Base-by-base conservation (phyloP, 2,888 invertebrate species). In the Dugesia japonica region DNA sequence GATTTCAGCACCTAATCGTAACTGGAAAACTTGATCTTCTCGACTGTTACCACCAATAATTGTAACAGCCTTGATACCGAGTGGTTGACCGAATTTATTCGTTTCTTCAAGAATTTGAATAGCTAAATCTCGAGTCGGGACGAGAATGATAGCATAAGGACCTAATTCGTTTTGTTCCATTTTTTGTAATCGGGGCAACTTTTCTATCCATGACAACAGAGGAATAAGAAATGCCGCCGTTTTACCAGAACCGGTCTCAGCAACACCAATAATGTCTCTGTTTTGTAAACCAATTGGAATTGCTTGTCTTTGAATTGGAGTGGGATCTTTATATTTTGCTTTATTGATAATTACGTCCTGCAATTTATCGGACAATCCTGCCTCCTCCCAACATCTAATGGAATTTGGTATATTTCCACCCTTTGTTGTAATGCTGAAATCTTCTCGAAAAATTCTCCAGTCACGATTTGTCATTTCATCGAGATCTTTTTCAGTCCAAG, bases 31-130 rank as follows among this genome's bases (percentile, higher is more conserved):
- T 87, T 99, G 98, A 76, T 98, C 98, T 85, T 99, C 98, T 81
- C 97, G 88, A 0, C 94, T 95, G 17, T 97, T 87, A 81, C 85
- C 85, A 79, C 85, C 85, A 80, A 85, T 85, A 17, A 85, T 81
- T 1, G 85, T 82, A 1, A 85, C 85, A 9, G 83, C 83, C 20
- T 82, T 80, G 26, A 85, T 82, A 28, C 83, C 82, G 73, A 82
- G 80, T 17, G 80, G 79, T 80, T 90, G 89, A 26, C 97, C 98
- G 86, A 99, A 98, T 85, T 95, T 98, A 79, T 90, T 91, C 0
- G 95, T 93, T 85, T 99, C 98, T 85, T 97, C 97, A 86, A 99
- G 97, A 81, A 99, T 99, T 86, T 98, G 97, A 83, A 97, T 95
- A 0, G 97, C 97, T 86, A 98, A 88, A 84, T 98, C 97, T 85